Evolutionary conservation across 1,140 invertebrate species (phyloP).

Genomic region (Rhopalosiphum maidis): DNA sequence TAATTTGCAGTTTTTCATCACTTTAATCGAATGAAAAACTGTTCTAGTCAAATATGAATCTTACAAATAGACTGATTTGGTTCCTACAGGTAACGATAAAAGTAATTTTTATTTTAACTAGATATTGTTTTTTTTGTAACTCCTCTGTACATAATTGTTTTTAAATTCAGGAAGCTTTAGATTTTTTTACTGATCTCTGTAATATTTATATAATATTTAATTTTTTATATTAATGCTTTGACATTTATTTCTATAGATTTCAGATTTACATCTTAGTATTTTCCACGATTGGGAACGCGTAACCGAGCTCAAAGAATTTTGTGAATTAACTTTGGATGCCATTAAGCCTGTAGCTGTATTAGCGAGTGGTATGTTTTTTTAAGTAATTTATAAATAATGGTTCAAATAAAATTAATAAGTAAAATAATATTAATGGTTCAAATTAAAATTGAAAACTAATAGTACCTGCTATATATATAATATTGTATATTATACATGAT

Average conservation of each 20-base stretch:
- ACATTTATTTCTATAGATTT: constrained; percentile 70
- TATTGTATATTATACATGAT: neutral
- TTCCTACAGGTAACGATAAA: constrained; percentile 74
- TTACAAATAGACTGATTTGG: constrained; percentile 72
- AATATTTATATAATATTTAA: neutral
- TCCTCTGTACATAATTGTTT: neutral
- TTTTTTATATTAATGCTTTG: neutral
- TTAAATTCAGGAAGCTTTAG: too few relatives aligned
- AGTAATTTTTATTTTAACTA: constrained; percentile 56
- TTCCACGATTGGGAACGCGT: constrained; percentile 79
- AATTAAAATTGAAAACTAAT: too few relatives aligned
- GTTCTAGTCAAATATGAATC: constrained; percentile 63
- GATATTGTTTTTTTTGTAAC: neutral
- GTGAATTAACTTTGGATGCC: constrained; percentile 73
- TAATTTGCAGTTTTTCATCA: neutral
- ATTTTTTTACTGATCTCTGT: neutral
- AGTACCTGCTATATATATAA: neutral
- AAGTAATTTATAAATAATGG: neutral
- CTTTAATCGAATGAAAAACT: neutral
- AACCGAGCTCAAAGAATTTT: constrained; percentile 81
- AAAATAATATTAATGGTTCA: too few relatives aligned
- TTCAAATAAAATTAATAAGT: neutral
- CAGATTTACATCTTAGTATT: constrained; percentile 89
- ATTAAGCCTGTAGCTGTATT: constrained; percentile 84
- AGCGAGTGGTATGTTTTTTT: constrained; percentile 71